phyloP scores from a whole-genome alignment of 1,140 invertebrate genomes.

The Drosophila lacertosa region DNA sequence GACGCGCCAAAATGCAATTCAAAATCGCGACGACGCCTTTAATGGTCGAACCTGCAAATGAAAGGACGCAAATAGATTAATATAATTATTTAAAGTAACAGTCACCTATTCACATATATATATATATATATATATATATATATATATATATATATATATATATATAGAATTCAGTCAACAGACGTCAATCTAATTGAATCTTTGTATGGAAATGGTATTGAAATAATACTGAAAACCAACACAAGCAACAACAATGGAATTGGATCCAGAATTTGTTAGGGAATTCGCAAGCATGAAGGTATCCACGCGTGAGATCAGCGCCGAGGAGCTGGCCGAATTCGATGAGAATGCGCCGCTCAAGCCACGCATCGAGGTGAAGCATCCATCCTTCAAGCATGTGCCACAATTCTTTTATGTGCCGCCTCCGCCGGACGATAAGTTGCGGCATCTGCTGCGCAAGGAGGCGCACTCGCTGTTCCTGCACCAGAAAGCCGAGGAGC shows the following conservation, averaged over 20 bases:
- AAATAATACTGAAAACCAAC: background rate
- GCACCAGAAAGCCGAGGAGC: constrained; percentile 91
- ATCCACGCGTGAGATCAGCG: constrained; percentile 16
- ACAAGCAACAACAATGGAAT: constrained; percentile 41
- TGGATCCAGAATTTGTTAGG: constrained; percentile 49
- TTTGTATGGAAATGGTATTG: too few relatives aligned
- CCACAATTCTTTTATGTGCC: constrained; percentile 93
- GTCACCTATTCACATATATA: too few relatives aligned
- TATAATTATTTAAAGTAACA: too few relatives aligned
- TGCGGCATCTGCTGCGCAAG: constrained; percentile 92
- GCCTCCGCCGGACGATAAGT: constrained; percentile 89
- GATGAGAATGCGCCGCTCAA: constrained; percentile 37
- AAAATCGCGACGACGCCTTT: constrained; percentile 91
- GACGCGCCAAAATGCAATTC: constrained; percentile 92
- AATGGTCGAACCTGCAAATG: constrained; percentile 88
- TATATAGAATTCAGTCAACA: too few relatives aligned
- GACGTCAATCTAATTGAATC: too few relatives aligned
- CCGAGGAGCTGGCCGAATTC: constrained; percentile 38
- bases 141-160: too few relatives aligned
- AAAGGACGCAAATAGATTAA: constrained; percentile 11
- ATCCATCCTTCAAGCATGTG: constrained; percentile 85
- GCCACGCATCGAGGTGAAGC: constrained; percentile 12
- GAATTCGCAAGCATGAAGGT: constrained; percentile 45
- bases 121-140: too few relatives aligned
- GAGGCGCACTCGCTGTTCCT: constrained; percentile 94